Evolutionary conservation across 2,888 invertebrate genomes (phyloP).

Genomic region (Microplitis deprimator): DNA sequence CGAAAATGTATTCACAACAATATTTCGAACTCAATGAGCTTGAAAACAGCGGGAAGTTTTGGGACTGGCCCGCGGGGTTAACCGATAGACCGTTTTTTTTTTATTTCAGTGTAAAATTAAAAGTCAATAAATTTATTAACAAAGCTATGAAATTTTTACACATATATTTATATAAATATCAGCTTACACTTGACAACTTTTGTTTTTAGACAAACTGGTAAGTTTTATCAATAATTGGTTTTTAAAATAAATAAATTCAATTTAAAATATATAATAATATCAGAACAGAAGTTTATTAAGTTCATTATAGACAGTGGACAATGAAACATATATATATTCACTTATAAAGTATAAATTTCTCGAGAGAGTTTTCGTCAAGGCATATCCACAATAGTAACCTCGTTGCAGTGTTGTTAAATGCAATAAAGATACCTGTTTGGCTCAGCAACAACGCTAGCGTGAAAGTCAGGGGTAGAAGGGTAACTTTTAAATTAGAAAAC

Average conservation of each 20-base stretch:
- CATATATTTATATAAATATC: too few species aligned
- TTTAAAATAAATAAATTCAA: slow-evolving; percentile 1
- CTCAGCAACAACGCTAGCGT: slow-evolving; percentile 58
- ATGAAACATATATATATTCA: background rate
- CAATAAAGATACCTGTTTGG: slow-evolving; percentile 67
- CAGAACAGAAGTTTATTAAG: background rate
- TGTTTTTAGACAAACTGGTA: background rate
- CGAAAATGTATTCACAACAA: too few species aligned
- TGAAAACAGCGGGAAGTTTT: too few species aligned
- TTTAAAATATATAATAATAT: background rate
- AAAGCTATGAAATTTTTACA: too few species aligned
- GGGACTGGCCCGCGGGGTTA: too few species aligned
- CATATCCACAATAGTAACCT: slow-evolving; percentile 19
- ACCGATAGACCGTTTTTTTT: too few species aligned
- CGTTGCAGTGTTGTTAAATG: slow-evolving; percentile 63
- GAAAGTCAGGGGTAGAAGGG: slow-evolving; percentile 50
- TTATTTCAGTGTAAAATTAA: too few species aligned
- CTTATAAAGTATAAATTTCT: slow-evolving; percentile 45
- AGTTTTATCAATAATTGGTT: background rate
- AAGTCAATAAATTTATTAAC: too few species aligned
- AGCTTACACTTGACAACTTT: background rate
- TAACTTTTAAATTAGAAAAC: slow-evolving; percentile 56
- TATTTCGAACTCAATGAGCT: too few species aligned
- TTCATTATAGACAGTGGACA: background rate
- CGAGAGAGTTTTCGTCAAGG: slow-evolving; percentile 32